Base-by-base conservation (phyloP, 2,888 invertebrate species). In the Lysandra bellargus region DNA sequence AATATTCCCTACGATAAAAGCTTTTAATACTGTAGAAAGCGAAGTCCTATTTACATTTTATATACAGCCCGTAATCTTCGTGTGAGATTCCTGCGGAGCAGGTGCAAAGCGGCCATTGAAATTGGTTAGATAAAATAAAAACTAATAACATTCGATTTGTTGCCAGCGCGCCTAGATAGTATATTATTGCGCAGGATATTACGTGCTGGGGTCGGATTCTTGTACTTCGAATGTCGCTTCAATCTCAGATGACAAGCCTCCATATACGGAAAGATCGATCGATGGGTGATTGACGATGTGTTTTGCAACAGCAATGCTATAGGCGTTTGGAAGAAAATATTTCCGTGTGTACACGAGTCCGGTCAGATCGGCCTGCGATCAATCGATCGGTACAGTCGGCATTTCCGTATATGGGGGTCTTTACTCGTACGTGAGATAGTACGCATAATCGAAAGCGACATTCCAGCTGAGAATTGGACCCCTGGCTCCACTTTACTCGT, bases 91-190 rank as follows among this genome's bases (percentile, higher is more conserved):
- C 76, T 6, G 33, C 6, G 53, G 3, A 33, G 49, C 76, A 76
- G 76, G 76, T 76, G 76, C 76, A 76, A 76, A 37, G 76, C 76
- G 76, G 14, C 76, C 49, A 76, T 53, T 76, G 76, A 76, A 76
- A 76, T 76, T 76, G 76, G 76, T 57, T 53, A 76, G 76, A 76
- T 76, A 76, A 53, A 76, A 76, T 76, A 76, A 49, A 57, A 76
- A 76, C 12, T 76, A 76, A 76, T 76, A 76, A 76, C 57, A 53
- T 53, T 4, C 53, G 49, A 76, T 76, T 76, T 57, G 76, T 57
- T 69, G 69, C 69, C 69, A 17, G 33, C 69, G 12, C 69, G 69
- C 3, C 64, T 64, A 33, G 14, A 17, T 33, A 23, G 30, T 64
- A 64, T 33, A 33, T 69, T 69, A 69, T 33, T 33, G 69, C 69